Evolutionary conservation across 1,140 invertebrate species (phyloP).

Genomic region (Drosophila tristis): DNA sequence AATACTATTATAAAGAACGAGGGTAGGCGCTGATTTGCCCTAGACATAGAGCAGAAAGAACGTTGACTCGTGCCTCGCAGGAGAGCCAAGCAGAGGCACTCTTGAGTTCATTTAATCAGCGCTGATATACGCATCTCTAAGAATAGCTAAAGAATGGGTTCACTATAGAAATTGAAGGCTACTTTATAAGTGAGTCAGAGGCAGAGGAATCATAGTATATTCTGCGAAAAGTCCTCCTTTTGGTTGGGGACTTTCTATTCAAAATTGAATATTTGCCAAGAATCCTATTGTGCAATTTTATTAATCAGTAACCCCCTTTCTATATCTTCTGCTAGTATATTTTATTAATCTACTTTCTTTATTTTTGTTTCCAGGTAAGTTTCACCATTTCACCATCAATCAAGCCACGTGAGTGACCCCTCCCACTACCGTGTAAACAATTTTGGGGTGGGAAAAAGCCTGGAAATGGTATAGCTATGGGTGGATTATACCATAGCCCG

Average conservation of each 20-base stretch:
- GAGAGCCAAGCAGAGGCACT: not conserved
- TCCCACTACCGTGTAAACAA: constrained; percentile 23
- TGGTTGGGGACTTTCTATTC: no score
- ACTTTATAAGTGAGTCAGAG: no score
- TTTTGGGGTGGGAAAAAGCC: constrained; percentile 26
- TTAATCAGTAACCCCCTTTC: not conserved
- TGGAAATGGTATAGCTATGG: constrained; percentile 1
- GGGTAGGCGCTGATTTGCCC: constrained; percentile 38
- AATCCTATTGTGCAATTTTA: no score
- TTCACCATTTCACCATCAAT: constrained; percentile 52
- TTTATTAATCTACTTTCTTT: constrained; percentile 33
- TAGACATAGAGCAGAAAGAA: constrained; percentile 24
- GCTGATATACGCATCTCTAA: no score
- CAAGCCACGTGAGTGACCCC: constrained; percentile 57
- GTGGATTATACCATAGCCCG: constrained; percentile 5
- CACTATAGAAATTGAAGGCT: no score
- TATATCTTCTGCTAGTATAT: not conserved
- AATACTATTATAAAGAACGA: constrained; percentile 44
- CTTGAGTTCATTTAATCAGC: no score
- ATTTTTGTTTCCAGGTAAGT: constrained; percentile 62
- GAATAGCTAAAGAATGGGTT: no score
- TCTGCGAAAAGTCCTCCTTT: no score
- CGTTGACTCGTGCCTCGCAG: constrained; percentile 29
- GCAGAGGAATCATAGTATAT: no score
- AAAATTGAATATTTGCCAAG: no score